Evolutionary conservation across 2,888 invertebrate genomes (phyloP), one percentile per base, ranked within the genome.

Genomic region (Smittia aterrima): DNA sequence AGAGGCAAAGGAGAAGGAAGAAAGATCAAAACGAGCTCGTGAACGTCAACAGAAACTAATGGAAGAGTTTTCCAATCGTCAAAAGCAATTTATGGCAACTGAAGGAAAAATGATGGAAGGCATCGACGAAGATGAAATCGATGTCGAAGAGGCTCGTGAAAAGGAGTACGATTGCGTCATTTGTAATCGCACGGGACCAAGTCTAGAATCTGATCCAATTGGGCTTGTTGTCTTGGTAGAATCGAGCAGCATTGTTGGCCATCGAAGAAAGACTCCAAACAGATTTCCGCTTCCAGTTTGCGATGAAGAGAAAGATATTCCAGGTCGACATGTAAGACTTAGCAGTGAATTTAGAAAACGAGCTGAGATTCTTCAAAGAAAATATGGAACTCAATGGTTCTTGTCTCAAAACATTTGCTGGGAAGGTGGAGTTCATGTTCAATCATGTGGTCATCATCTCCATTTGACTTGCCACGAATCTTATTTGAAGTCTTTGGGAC

Each of bases 381-480:
- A 92, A 83, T 95, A 94, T 80, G 90, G 88, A 78, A 82, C 81
- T 79, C 25, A 54, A 67, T 93, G 92, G 92, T 86, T 92, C 79
- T 82, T 91, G 47, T 89, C 91, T 1, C 88, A 93, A 75, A 92
- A 91, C 80, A 87, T 91, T 78, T 93, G 93, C 1, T 93, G 92
- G 89, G 93, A 93, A 82, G 93, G 94, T 76, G 97, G 97, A 73
- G 93, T 97, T 72, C 92, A 94, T 83, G 93, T 95, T 72, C 93
- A 93, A 83, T 94, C 97, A 1, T 98, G 98, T 85, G 98, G 98
- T 0, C 99, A 99, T 84, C 95, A 96, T 83, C 87, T 98, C 75
- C 98, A 99, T 85, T 87, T 97, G 79, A 92, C 93, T 81, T 99
- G 99, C 83, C 89, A 96, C 79, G 91, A 92, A 80, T 90, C 95